phyloP scores from a whole-genome alignment of 2,797 vertebrate species.

The Sarcoramphus papa region DNA sequence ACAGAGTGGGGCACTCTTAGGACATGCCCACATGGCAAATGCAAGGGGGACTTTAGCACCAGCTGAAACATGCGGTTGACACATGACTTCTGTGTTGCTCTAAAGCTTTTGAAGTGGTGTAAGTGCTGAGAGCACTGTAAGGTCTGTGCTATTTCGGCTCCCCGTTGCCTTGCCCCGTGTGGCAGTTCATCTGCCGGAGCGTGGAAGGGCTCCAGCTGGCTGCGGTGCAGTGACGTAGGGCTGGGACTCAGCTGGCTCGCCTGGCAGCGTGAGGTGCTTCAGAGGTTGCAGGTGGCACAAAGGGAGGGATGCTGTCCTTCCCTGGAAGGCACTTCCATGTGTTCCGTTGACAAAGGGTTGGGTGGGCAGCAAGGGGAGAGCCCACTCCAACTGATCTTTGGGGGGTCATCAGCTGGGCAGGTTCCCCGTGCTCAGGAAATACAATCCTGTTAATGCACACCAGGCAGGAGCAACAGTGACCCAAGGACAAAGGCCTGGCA shows the following conservation, averaged over 20 bases:
- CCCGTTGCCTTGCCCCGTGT: neutral
- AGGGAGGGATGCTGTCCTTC: neutral
- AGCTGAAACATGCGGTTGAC: neutral
- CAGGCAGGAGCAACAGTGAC: neutral
- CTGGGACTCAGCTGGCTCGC: neutral
- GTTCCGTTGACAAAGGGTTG: neutral
- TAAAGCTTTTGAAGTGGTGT: neutral
- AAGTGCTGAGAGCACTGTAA: accelerated
- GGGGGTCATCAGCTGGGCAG: neutral
- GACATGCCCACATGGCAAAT: neutral
- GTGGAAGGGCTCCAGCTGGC: neutral
- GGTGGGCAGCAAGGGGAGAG: neutral
- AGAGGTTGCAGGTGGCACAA: neutral
- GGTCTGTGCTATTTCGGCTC: neutral
- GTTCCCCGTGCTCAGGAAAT: neutral
- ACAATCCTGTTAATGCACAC: neutral
- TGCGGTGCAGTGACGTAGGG: neutral
- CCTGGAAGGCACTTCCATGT: neutral
- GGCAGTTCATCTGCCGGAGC: neutral
- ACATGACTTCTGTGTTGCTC: neutral
- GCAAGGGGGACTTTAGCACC: neutral
- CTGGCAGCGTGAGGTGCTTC: neutral
- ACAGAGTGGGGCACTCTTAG: neutral
- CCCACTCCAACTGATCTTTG: neutral
- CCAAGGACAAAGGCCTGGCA: neutral